Evolutionary conservation across 2,888 invertebrate species (phyloP).

Genomic region (Spialia ferax): DNA sequence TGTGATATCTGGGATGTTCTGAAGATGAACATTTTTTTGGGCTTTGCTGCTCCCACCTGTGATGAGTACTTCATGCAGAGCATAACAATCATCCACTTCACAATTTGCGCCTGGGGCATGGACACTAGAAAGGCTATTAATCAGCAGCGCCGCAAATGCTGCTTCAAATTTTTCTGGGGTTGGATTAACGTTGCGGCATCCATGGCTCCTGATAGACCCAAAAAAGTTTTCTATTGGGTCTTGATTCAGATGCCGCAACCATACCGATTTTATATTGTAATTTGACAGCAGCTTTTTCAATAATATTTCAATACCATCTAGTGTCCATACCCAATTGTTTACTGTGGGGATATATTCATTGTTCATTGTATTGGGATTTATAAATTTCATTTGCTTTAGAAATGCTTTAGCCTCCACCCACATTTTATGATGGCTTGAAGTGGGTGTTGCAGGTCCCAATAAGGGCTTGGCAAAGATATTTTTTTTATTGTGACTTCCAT

Average conservation of each 20-base stretch:
- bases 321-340: not conserved
- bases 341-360: not conserved
- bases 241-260: not conserved
- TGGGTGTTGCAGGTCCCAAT: not conserved
- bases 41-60: not conserved
- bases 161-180: not conserved
- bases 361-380: not conserved
- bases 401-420: not conserved
- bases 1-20: not conserved
- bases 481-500: no score
- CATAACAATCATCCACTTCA: not conserved
- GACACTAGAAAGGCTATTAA: not conserved
- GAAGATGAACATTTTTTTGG: not conserved
- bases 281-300: not conserved
- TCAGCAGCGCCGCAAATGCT: not conserved
- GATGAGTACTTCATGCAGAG: not conserved
- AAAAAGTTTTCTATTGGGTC: not conserved
- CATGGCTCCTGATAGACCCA: not conserved
- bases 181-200: not conserved
- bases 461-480: not conserved
- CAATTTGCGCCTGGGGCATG: not conserved
- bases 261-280: not conserved
- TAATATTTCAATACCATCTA: not conserved
- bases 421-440: not conserved
- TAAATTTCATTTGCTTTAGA: not conserved